Percentiles rank a stretch among this genome's conserved stretches.
These are phyloP conservation scores for Drosophila parthenogenetica DNA, from an alignment of 2,888 invertebrate genomes.

Conservation along the genomic window DNA sequence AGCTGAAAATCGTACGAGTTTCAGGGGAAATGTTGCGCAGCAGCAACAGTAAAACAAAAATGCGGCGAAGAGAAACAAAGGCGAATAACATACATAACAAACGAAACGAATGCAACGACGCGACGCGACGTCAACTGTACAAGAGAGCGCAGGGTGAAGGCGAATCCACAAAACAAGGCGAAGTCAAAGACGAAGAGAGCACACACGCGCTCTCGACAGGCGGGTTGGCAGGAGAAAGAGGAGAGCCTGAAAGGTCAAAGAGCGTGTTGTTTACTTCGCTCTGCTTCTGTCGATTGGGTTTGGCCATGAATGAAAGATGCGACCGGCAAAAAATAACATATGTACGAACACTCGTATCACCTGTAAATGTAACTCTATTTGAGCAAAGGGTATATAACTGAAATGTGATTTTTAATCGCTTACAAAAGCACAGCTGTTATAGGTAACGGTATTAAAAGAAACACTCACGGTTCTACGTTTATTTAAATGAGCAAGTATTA, in stretches of 20 bases:
- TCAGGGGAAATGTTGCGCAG: slow-evolving; percentile 79
- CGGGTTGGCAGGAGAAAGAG: neutral
- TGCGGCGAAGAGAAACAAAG: slow-evolving; percentile 52
- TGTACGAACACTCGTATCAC: slow-evolving; percentile 4
- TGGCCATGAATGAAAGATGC: slow-evolving; percentile 72
- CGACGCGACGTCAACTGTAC: slow-evolving; percentile 61
- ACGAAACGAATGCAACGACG: slow-evolving; percentile 26
- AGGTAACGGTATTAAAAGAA: no score
- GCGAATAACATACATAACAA: slow-evolving; percentile 21
- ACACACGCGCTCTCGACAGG: slow-evolving; percentile 11
- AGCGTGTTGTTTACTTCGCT: slow-evolving; percentile 69
- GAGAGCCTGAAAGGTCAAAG: slow-evolving; percentile 65
- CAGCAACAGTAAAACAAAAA: slow-evolving; percentile 43
- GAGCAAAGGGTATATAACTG: no score
- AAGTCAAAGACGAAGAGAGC: slow-evolving; percentile 29
- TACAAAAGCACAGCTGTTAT: neutral
- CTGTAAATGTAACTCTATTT: no score
- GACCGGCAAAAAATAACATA: slow-evolving; percentile 54
- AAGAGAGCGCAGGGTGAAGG: slow-evolving; percentile 32
- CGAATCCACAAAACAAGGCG: slow-evolving; percentile 12
- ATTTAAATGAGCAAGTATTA: neutral
- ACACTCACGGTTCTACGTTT: no score
- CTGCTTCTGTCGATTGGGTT: slow-evolving; percentile 19
- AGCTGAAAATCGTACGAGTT: slow-evolving; percentile 82
- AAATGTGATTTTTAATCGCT: neutral